phyloP scores from a whole-genome alignment of 1,140 invertebrate species.

The Reticulitermes speratus region DNA sequence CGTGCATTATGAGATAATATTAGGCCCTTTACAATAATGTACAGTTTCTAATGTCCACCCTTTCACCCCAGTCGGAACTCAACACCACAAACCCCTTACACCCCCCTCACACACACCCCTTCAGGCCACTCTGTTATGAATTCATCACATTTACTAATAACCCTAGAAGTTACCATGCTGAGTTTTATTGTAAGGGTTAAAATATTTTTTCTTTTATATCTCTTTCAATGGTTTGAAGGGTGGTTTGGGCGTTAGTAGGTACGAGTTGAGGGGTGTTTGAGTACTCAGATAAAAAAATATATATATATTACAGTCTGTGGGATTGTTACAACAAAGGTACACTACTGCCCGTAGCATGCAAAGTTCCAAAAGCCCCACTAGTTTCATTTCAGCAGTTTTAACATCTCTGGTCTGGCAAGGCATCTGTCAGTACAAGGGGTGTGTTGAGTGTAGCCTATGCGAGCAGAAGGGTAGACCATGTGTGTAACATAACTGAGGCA shows the following conservation, averaged over 20 bases:
- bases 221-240: conserved; percentile 7
- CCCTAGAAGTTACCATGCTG: conserved; percentile 20
- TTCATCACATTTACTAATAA: conserved; percentile 29
- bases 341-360: not conserved
- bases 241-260: not conserved
- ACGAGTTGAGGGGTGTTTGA: not conserved
- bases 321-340: not conserved
- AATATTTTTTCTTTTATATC: conserved; percentile 18
- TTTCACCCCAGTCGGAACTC: not conserved
- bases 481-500: not conserved
- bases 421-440: not conserved
- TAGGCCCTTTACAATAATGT: not conserved
- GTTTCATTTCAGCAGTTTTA: not conserved
- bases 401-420: not conserved
- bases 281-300: not conserved
- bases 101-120: not conserved
- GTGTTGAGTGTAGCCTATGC: not conserved
- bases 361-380: not conserved
- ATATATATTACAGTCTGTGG: not conserved
- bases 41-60: conserved; percentile 19
- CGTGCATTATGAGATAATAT: not conserved
- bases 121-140: conserved; percentile 18
- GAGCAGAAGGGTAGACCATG: not conserved
- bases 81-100: not conserved
- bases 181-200: not conserved